Base-by-base conservation (phyloP, 1,140 invertebrate genomes). In the Anoplolepis gracilipes region DNA sequence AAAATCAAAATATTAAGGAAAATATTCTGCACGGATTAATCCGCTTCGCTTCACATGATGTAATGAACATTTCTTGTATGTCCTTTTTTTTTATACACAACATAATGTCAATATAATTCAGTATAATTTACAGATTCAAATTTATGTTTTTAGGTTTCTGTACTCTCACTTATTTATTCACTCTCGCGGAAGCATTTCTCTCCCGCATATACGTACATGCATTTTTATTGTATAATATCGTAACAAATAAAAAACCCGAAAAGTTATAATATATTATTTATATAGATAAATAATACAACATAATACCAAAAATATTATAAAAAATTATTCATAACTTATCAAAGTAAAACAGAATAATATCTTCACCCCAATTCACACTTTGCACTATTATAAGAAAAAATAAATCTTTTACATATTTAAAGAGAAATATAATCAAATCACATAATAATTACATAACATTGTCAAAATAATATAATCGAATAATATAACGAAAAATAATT, bases 121-220 rank as follows among this genome's bases (percentile, higher is more conserved):
- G 28, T 30, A 33, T 42, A 72, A 82, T 57, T 57, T 81, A 22
- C 13, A 19, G 59, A 4, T 0, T 61, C 2, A 25, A 59, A 61
- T 42, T 69, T 81, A 67, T 79, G 33, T 81, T 81, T 72, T 59
- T 55, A 8, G 67, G 11, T 59, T 59, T 46, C 36, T 19, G 10
- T 30, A 46, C 78, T 82, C 78, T 82, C 78, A 82, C 67, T 82
- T 59, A 10, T 78, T 61, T 81, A 42, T 59, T 70, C n/a, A 78
- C 30, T 67, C 76, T 67, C 19, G n/a, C 67, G 36, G 55, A 82
- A 82, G n/a, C 28, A 72, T 72, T 46, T 82, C 25, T 72, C 22
- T 70, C 28, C 2, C n/a, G 16, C 0, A 0, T 42, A 30, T 0
- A 13, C 8, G 46, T 10, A 10, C 0, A 19, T 19, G 22, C 25